phyloP scores from a whole-genome alignment of 23 tunicate genomes.

The Corella eumyota region DNA sequence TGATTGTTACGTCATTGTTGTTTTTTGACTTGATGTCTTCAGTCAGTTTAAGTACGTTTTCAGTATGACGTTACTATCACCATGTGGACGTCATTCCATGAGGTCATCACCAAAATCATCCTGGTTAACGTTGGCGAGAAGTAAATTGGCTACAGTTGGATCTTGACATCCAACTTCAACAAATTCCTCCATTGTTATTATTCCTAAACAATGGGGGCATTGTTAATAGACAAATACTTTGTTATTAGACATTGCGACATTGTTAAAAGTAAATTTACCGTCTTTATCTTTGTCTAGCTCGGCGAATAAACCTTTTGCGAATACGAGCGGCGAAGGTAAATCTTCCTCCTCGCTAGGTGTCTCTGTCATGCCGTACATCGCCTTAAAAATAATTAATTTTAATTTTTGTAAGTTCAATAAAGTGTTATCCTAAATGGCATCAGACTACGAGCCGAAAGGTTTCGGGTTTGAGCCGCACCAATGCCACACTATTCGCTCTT shows the following conservation, averaged over 20 bases:
- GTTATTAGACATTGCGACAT: neutral
- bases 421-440: neutral
- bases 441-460: too few species aligned
- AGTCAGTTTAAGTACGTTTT: too few species aligned
- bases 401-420: neutral
- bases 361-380: conserved; percentile 43
- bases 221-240: neutral
- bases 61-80: too few species aligned
- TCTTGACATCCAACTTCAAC: conserved; percentile 62
- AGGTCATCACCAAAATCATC: conserved; percentile 2
- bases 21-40: too few species aligned
- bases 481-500: too few species aligned
- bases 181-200: conserved; percentile 70
- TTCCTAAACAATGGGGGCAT: conserved; percentile 23
- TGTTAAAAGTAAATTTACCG: conserved; percentile 21
- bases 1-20: too few species aligned
- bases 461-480: too few species aligned
- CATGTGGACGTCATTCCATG: conserved; percentile 1
- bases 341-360: conserved; percentile 14
- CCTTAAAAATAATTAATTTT: conserved; percentile 23
- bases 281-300: conserved; percentile 64
- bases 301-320: conserved; percentile 54
- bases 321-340: conserved; percentile 48
- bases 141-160: conserved; percentile 55
- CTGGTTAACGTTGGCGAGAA: conserved; percentile 44